Evolutionary conservation across 2,888 invertebrate species (phyloP).

Genomic region (Drepana falcataria): DNA sequence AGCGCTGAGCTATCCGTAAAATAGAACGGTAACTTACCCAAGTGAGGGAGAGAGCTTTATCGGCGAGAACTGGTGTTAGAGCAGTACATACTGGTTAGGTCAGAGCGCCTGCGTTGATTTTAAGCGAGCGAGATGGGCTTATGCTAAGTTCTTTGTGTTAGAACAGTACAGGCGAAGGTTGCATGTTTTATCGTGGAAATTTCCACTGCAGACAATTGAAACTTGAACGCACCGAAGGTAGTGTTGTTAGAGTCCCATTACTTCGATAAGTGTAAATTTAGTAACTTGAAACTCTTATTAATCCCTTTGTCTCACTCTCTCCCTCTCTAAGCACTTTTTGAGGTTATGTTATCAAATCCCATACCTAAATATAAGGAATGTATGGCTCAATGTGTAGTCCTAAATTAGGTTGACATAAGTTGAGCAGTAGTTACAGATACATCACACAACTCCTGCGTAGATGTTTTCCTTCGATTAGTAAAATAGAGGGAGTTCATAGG

Average conservation of each 20-base stretch:
- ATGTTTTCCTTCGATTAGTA: no score
- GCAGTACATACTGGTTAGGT: conserved; percentile 56
- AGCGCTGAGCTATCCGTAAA: conserved; percentile 77
- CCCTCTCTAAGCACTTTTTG: no score
- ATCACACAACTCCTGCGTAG: no score
- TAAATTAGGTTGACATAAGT: no score
- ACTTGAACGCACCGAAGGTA: conserved; percentile 62
- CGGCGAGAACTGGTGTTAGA: conserved; percentile 32
- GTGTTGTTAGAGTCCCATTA: conserved; percentile 35
- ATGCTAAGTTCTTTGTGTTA: conserved; percentile 33
- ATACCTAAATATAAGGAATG: no score
- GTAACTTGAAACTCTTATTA: neutral
- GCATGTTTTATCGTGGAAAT: conserved; percentile 75
- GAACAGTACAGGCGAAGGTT: conserved; percentile 59
- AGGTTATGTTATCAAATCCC: no score
- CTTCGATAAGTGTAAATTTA: conserved; percentile 16
- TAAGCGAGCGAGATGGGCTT: conserved; percentile 47
- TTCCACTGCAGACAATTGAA: conserved; percentile 77
- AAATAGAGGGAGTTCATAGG: no score
- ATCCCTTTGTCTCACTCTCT: no score
- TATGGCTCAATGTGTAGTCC: no score
- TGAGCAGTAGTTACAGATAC: no score
- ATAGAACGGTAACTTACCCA: conserved; percentile 67
- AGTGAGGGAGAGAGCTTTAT: conserved; percentile 57
- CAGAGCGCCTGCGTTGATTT: conserved; percentile 72